Base-by-base conservation (phyloP, 2,113 vertebrate genomes). In the Callorhinus ursinus region DNA sequence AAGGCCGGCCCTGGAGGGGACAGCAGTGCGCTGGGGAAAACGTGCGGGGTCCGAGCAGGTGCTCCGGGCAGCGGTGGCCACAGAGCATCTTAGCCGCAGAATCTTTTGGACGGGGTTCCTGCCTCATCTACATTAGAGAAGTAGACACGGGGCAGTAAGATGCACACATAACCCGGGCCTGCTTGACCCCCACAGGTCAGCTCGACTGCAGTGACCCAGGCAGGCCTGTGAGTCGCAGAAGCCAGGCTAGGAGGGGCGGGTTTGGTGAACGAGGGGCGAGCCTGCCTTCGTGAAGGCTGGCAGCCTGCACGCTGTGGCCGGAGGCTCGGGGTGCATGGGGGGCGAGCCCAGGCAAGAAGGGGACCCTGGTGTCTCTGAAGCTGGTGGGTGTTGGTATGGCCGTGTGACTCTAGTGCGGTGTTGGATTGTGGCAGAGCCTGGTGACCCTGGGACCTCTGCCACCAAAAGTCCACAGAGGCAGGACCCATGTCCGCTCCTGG, bases 1-100 rank as follows among this genome's bases (percentile, higher is more conserved):
- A 6, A 39, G 42, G 65, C 24, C 9, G 7, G 12, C 4, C 0
- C 15, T 1, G 51, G 24, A 42, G 24, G 88, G 53, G 61, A 46
- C 0, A 1, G 49, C 65, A 0, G 39, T 1, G 16, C 5, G 0
- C 13, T 7, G n/a, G 46, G 7, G 61, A 74, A 46, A 7, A 7
- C 0, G 7, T 3, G 4, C 0, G 6, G 3, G 7, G 24, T 28
- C 1, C 1, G 39, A 0, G 7, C 24, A 46, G 6, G 24, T 46
- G 42, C 13, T 76, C 12, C 28, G 4, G 4, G 31, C 31, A 7
- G 65, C 15, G 0, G 55, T 9, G 3, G 84, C 65, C 42, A 4
- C 26, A 4, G 63, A 21, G 21, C 39, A 10, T 72, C 79, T 67
- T 51, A 22, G 4, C 39, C 80, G 61, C 24, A 11, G 57, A 28